These are phyloP conservation scores for Amblyraja radiata DNA, from an alignment of 2,797 vertebrate genomes.

Conservation along the genomic window DNA sequence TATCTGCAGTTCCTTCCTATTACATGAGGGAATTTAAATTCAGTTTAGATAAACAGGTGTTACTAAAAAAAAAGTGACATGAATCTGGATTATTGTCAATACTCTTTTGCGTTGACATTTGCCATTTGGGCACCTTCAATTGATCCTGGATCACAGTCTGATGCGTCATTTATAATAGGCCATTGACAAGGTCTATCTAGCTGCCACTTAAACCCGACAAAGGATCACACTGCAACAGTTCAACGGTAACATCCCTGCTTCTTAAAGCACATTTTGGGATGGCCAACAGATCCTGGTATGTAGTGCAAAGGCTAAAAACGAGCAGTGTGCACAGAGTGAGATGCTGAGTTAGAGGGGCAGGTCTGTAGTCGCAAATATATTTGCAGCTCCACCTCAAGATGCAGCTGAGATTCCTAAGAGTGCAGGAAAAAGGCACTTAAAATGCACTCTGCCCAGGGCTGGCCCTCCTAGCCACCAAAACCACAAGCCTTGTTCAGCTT, in stretches of 20 bases:
- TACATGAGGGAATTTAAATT: not conserved
- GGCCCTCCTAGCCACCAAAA: not conserved
- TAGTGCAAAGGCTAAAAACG: not conserved
- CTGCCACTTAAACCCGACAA: not conserved
- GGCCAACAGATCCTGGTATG: not conserved
- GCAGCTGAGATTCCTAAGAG: not conserved
- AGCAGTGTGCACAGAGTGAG: not conserved
- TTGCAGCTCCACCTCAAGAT: not conserved
- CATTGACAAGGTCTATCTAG: not conserved
- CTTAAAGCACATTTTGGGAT: not conserved
- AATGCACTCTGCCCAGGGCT: not conserved
- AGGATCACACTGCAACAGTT: not conserved
- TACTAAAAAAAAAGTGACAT: not conserved
- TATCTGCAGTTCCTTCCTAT: no score
- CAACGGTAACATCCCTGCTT: not conserved
- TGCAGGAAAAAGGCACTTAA: constrained; percentile 26
- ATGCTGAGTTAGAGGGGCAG: not conserved
- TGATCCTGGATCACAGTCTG: no score
- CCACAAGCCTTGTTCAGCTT: not conserved
- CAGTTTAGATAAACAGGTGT: not conserved
- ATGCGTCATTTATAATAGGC: no score
- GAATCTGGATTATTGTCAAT: not conserved
- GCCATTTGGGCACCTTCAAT: not conserved
- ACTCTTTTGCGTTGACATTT: not conserved
- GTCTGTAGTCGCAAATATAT: not conserved